These are phyloP conservation scores for Maconellicoccus hirsutus DNA, from an alignment of 1,140 invertebrate species.

Conservation along the genomic window DNA sequence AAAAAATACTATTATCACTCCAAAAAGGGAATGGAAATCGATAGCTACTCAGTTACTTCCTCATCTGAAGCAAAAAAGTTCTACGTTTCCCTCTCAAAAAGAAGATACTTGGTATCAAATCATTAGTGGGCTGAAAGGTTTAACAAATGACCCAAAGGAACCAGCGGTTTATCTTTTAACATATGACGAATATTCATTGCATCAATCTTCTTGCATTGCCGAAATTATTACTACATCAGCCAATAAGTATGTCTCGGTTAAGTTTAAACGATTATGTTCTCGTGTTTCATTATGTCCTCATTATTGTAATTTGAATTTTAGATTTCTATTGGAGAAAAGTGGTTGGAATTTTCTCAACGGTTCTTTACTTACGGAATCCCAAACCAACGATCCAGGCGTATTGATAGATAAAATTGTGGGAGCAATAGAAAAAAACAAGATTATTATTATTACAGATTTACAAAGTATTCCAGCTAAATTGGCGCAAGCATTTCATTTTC, in stretches of 20 bases:
- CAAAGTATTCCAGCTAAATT: constrained; percentile 1
- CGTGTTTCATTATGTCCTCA: no score
- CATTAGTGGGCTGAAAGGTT: neutral
- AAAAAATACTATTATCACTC: neutral
- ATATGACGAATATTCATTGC: neutral
- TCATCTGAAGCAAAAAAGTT: neutral
- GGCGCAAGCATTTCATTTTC: neutral
- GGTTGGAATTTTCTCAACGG: neutral
- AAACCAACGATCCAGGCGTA: neutral
- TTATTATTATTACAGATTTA: neutral
- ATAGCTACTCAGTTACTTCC: neutral
- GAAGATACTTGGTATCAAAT: neutral
- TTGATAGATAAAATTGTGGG: neutral
- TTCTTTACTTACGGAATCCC: neutral
- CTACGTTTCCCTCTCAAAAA: neutral
- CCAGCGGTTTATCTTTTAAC: neutral
- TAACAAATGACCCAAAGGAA: neutral
- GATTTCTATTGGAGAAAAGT: neutral
- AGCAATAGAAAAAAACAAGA: neutral
- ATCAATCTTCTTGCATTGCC: neutral
- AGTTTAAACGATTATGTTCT: no score
- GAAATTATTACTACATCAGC: neutral
- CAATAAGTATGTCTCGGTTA: neutral
- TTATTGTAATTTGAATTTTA: neutral
- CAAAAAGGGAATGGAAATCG: neutral